Evolutionary conservation across 2,888 invertebrate species (phyloP).

Genomic region (Tachina grossa): DNA sequence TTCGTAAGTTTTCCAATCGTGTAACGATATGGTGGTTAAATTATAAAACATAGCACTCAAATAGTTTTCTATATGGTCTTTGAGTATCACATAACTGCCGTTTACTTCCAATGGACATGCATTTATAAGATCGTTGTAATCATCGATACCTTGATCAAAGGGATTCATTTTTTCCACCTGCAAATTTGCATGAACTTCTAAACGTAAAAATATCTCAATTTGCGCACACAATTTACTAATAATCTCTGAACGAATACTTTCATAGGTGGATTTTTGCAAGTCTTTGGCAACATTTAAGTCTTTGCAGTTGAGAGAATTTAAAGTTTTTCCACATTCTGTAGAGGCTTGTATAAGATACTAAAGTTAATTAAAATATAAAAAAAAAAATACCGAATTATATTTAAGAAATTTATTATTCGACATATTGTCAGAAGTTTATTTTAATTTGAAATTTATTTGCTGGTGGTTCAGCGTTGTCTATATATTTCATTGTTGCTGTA

Average conservation of each 20-base stretch:
- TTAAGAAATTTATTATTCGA: no score
- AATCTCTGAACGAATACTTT: conserved; percentile 84
- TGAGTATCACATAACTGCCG: conserved; percentile 86
- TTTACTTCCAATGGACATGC: conserved; percentile 85
- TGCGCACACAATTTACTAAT: conserved; percentile 90
- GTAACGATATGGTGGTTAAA: conserved; percentile 97
- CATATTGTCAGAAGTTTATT: no score
- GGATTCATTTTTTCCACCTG: conserved; percentile 90
- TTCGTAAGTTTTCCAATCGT: conserved; percentile 98
- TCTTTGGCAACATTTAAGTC: conserved; percentile 75
- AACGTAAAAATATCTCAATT: conserved; percentile 95
- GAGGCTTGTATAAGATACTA: conserved; percentile 84
- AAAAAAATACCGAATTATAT: no score
- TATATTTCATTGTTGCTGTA: no score
- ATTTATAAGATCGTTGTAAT: conserved; percentile 86
- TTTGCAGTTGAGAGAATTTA: conserved; percentile 71
- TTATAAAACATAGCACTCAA: conserved; percentile 98
- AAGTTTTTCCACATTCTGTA: conserved; percentile 80
- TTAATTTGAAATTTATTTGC: no score
- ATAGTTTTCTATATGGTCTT: conserved; percentile 91
- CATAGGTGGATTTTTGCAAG: conserved; percentile 77
- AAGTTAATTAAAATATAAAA: no score
- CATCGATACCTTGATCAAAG: conserved; percentile 84
- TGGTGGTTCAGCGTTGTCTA: no score
- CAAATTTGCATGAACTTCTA: conserved; percentile 96